These are phyloP conservation scores for Acrocephalus scirpaceus DNA, from an alignment of 2,797 vertebrate genomes.

Conservation along the genomic window DNA sequence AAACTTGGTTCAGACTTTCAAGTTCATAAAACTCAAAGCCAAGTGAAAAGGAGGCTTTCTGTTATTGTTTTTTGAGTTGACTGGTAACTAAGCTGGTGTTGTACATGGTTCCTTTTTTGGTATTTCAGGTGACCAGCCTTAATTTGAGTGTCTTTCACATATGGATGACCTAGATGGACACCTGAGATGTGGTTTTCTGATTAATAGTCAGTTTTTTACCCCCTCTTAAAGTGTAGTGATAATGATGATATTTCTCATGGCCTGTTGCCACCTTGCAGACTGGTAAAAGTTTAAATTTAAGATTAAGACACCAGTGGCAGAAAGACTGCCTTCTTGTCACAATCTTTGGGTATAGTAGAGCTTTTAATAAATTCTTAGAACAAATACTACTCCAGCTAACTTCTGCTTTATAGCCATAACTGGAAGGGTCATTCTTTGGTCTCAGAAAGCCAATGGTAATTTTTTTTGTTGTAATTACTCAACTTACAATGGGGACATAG, in stretches of 20 bases:
- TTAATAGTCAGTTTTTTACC: not conserved
- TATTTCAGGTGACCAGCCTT: not conserved
- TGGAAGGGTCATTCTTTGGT: not conserved
- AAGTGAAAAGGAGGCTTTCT: not conserved
- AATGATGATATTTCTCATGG: not conserved
- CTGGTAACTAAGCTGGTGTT: not conserved
- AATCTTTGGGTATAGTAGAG: not conserved
- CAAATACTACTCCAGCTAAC: not conserved
- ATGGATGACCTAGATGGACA: not conserved
- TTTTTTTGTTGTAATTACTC: conserved; percentile 56
- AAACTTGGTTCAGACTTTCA: conserved; percentile 6
- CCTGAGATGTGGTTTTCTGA: not conserved
- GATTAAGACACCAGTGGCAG: not conserved
- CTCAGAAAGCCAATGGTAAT: not conserved
- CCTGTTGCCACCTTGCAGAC: not conserved
- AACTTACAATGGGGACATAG: not conserved
- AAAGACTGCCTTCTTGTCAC: conserved; percentile 16
- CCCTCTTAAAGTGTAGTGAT: not conserved
- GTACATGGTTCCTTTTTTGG: not conserved
- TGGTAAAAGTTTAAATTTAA: conserved; percentile 45
- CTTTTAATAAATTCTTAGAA: not conserved
- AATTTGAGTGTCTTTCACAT: not conserved
- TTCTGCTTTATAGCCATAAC: not conserved
- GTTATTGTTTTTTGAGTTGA: not conserved
- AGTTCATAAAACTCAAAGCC: not conserved